Percentiles rank a stretch among this genome's conserved stretches.
These are phyloP conservation scores for Chloroceryle inda DNA, from an alignment of 2,797 vertebrate genomes.

Conservation along the genomic window DNA sequence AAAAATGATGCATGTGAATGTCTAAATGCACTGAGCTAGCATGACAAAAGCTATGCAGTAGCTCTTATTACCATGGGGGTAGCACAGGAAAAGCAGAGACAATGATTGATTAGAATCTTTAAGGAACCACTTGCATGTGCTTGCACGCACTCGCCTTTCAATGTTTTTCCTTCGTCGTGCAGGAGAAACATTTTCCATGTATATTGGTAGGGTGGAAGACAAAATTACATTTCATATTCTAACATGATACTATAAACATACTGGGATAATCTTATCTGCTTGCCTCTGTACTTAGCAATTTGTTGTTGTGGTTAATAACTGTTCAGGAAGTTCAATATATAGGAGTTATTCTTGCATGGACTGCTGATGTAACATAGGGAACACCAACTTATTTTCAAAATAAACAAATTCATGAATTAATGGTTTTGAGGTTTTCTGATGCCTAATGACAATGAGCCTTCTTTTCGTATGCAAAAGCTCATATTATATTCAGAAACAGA, in stretches of 20 bases:
- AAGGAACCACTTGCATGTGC: not conserved
- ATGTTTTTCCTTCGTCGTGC: not conserved
- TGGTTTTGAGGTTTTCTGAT: not conserved
- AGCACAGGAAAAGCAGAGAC: not conserved
- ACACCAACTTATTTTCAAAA: not conserved
- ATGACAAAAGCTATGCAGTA: not conserved
- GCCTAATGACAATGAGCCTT: not conserved
- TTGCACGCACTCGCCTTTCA: not conserved
- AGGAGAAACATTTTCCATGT: not conserved
- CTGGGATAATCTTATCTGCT: not conserved
- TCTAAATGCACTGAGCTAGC: not conserved
- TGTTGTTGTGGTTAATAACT: not conserved
- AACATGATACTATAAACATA: not conserved
- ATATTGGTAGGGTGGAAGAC: not conserved
- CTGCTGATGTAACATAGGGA: not conserved
- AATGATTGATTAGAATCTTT: conserved; percentile 16
- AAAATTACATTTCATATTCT: not conserved
- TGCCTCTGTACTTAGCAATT: accelerated
- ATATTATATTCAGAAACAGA: not conserved
- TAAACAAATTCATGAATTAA: not conserved
- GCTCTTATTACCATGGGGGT: not conserved
- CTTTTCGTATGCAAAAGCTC: not conserved
- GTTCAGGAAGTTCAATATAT: not conserved
- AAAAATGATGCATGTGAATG: conserved; percentile 13
- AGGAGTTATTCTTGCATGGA: not conserved